Conservation (phyloP, 2,113 vertebrate genomes). For the Sisor rabdophorus region DNA sequence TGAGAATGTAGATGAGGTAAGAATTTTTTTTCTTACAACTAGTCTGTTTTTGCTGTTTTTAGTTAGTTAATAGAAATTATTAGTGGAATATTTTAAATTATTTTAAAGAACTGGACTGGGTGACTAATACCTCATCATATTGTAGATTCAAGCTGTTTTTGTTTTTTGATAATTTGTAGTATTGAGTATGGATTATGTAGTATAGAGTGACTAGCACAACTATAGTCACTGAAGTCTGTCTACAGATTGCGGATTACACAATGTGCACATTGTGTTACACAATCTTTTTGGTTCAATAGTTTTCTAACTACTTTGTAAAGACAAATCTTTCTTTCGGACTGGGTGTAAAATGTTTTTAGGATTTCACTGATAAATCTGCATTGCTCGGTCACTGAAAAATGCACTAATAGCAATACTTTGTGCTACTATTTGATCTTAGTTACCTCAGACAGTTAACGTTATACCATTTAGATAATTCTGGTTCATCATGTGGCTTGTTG, state of each 20-base stretch:
- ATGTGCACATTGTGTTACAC: no score
- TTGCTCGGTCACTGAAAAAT: slow-evolving; percentile 12
- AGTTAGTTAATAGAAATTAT: not conserved
- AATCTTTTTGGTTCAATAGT: no score
- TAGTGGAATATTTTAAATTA: not conserved
- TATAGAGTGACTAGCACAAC: not conserved
- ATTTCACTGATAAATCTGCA: slow-evolving; percentile 19
- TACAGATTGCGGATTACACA: not conserved
- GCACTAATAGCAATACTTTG: not conserved
- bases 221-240: not conserved
- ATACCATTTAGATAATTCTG: not conserved
- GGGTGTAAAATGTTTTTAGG: no score
- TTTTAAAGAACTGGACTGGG: not conserved
- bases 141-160: not conserved
- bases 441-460: not conserved
- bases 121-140: not conserved
- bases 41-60: not conserved
- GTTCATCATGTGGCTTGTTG: not conserved
- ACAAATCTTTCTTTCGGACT: no score
- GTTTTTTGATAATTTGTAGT: not conserved
- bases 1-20: slow-evolving; percentile 96
- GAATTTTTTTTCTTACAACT: slow-evolving; percentile 49
- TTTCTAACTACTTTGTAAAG: no score
- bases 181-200: no score
- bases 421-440: not conserved